A percentile compares a stretch with the other conserved stretches of the same genome.
phyloP scores from a whole-genome alignment of 2,113 vertebrate species.

The Pipa parva region DNA sequence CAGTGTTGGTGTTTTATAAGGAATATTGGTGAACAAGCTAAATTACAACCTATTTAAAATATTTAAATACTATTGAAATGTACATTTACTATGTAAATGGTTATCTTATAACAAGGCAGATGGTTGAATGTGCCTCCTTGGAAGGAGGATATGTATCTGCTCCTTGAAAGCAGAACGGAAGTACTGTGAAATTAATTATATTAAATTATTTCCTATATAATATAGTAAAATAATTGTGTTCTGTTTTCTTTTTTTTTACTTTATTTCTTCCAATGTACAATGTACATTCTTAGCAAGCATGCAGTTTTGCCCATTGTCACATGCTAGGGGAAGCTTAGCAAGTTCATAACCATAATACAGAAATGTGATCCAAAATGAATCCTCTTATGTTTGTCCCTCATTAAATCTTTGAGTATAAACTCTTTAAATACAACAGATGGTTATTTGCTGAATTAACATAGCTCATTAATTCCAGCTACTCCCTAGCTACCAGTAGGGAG shows the following conservation, averaged over 20 bases:
- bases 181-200: no score
- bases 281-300: conserved; percentile 20
- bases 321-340: conserved; percentile 34
- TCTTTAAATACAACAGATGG: conserved; percentile 44
- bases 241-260: no score
- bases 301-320: conserved; percentile 26
- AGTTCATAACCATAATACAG: conserved; percentile 41
- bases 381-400: conserved; percentile 44
- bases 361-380: conserved; percentile 41
- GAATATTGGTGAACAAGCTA: no score
- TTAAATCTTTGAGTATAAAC: conserved; percentile 44
- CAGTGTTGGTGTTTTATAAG: no score
- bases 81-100: no score
- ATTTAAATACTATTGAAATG: no score
- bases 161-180: no score
- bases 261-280: background rate
- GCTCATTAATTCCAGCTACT: conserved; percentile 43
- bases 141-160: no score
- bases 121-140: no score
- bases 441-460: conserved; percentile 43
- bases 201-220: conserved; percentile 12
- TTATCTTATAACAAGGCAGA: no score
- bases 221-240: conserved; percentile 14
- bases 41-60: no score
- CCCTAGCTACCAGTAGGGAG: conserved; percentile 34